These are phyloP conservation scores for Siderastrea radians DNA, from an alignment of 92 coral and sea anemone genomes.

Conservation along the genomic window DNA sequence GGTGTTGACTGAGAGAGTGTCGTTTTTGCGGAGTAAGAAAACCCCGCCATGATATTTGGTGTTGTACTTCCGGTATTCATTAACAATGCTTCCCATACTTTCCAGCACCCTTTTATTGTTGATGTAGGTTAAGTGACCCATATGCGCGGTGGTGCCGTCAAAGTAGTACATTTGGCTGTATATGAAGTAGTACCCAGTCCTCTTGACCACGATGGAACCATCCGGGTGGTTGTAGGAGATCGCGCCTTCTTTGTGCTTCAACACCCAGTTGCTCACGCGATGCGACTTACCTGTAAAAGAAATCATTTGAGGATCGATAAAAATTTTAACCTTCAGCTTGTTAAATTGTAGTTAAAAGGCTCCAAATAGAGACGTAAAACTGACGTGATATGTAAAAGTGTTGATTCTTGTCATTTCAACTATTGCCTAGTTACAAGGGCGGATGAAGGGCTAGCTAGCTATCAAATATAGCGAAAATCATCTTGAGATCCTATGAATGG, in stretches of 20 bases:
- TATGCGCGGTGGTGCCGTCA: conserved; percentile 6
- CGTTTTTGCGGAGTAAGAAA: conserved; percentile 71
- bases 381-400: too few relatives aligned
- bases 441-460: too few relatives aligned
- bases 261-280: conserved; percentile 40
- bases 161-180: conserved; percentile 88
- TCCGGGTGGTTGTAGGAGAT: conserved; percentile 12
- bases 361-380: too few relatives aligned
- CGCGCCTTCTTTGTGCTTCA: conserved; percentile 41
- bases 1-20: conserved; percentile 66
- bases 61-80: conserved; percentile 27
- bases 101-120: conserved; percentile 61
- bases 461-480: too few relatives aligned
- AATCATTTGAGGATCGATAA: background rate
- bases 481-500: too few relatives aligned
- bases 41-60: conserved; percentile 90
- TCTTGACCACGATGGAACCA: conserved; percentile 66
- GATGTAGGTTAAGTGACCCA: conserved; percentile 72
- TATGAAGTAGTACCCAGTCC: conserved; percentile 82
- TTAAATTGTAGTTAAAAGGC: too few relatives aligned
- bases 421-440: too few relatives aligned
- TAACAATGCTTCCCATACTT: conserved; percentile 32
- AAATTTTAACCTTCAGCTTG: too few relatives aligned
- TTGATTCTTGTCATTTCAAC: too few relatives aligned
- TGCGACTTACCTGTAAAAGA: conserved; percentile 4